These are phyloP conservation scores for Lepetodrilus schrolli DNA, from an alignment of 2,888 invertebrate species.

Conservation along the genomic window DNA sequence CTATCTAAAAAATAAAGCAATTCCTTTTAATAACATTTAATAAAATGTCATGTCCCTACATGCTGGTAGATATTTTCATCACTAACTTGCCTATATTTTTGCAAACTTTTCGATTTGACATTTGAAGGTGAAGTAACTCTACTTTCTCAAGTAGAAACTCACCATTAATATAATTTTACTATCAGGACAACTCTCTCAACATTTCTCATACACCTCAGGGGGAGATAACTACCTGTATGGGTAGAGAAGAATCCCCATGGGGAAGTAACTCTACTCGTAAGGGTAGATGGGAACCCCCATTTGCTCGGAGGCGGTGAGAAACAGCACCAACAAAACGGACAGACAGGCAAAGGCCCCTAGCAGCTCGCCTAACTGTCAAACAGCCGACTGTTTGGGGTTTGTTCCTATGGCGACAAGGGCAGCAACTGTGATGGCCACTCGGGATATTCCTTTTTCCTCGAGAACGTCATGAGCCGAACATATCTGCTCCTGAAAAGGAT, in stretches of 20 bases:
- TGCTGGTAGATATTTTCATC: no score
- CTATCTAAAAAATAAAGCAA: no score
- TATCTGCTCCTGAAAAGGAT: constrained; percentile 84
- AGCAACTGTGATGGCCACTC: constrained; percentile 90
- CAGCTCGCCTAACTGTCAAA: constrained; percentile 55
- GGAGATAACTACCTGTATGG: neutral
- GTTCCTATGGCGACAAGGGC: constrained; percentile 80
- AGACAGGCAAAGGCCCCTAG: constrained; percentile 50
- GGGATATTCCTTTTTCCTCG: constrained; percentile 87
- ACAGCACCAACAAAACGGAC: constrained; percentile 47
- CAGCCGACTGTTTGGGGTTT: constrained; percentile 59
- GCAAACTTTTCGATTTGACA: no score
- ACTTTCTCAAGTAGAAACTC: no score
- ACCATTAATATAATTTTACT: no score
- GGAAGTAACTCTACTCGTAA: constrained; percentile 34
- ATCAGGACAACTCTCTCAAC: neutral
- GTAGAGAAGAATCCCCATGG: no score
- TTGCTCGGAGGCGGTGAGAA: constrained; percentile 49
- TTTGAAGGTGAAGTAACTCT: no score
- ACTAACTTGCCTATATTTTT: no score
- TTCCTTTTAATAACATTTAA: no score
- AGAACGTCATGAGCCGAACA: constrained; percentile 94
- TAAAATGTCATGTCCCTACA: no score
- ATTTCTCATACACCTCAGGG: neutral
- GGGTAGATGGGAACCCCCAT: constrained; percentile 51